These are phyloP conservation scores for Philhelius pedissequus DNA, from an alignment of 2,888 invertebrate genomes.

Conservation along the genomic window DNA sequence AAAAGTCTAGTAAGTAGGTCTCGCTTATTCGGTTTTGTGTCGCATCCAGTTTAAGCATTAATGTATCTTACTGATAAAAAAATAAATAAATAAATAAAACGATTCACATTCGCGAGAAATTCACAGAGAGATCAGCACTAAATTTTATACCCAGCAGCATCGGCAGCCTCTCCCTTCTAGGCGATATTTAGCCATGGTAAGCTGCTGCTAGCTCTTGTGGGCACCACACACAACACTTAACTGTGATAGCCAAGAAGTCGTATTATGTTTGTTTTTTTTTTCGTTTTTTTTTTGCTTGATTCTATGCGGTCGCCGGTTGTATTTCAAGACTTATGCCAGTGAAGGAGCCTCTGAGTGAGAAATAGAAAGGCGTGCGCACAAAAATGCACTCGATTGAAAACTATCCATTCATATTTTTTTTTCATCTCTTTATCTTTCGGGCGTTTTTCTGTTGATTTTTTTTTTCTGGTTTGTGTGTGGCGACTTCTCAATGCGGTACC, in stretches of 20 bases:
- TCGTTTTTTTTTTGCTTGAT: not conserved
- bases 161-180: slow-evolving; percentile 37
- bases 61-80: slow-evolving; percentile 1
- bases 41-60: slow-evolving; percentile 54
- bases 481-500: slow-evolving; percentile 8
- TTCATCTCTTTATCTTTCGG: slow-evolving; percentile 35
- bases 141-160: not conserved
- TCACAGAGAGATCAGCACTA: slow-evolving; percentile 2
- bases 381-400: slow-evolving; percentile 45
- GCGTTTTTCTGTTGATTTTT: slow-evolving; percentile 4
- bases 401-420: slow-evolving; percentile 55
- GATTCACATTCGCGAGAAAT: slow-evolving; percentile 48
- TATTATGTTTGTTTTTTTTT: slow-evolving; percentile 26
- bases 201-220: not conserved
- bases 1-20: slow-evolving; percentile 45
- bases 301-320: slow-evolving; percentile 29
- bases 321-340: slow-evolving; percentile 10
- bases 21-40: slow-evolving; percentile 21
- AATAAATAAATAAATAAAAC: not conserved
- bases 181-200: slow-evolving; percentile 12
- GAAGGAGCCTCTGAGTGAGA: slow-evolving; percentile 27
- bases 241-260: slow-evolving; percentile 37
- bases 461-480: not conserved
- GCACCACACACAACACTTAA: slow-evolving; percentile 24
- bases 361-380: slow-evolving; percentile 63